Percentiles rank a stretch among this genome's conserved stretches.
phyloP scores from a whole-genome alignment of 2,888 invertebrate genomes.

The Dascillus cervinus region DNA sequence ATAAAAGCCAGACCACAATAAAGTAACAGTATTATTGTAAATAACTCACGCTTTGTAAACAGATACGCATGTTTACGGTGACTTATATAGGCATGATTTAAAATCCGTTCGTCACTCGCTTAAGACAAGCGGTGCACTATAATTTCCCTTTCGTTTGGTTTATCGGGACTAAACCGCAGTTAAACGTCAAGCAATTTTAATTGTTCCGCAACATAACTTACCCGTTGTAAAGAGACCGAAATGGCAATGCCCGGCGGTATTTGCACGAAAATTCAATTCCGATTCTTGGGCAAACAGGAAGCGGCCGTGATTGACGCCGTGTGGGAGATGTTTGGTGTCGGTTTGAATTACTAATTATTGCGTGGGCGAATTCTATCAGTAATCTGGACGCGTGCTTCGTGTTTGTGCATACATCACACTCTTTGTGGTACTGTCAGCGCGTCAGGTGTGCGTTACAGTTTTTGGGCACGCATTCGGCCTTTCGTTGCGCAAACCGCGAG shows the following conservation, averaged over 20 bases:
- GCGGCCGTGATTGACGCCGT: slow-evolving; percentile 16
- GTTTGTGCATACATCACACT: too few relatives aligned
- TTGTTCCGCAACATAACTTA: too few relatives aligned
- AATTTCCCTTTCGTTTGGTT: slow-evolving; percentile 12
- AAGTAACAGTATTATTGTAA: slow-evolving; percentile 15
- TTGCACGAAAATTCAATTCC: too few relatives aligned
- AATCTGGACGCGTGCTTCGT: slow-evolving; percentile 23
- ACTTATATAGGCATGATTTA: slow-evolving; percentile 16
- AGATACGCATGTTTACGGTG: slow-evolving; percentile 16
- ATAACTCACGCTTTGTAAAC: slow-evolving; percentile 18
- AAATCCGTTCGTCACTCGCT: slow-evolving; percentile 14
- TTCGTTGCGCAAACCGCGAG: too few relatives aligned
- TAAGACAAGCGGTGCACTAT: slow-evolving; percentile 14
- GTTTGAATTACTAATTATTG: slow-evolving; percentile 27
- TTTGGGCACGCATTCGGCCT: too few relatives aligned
- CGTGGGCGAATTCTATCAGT: slow-evolving; percentile 23
- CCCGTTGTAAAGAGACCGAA: too few relatives aligned
- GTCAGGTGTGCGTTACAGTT: too few relatives aligned
- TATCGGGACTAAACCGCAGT: slow-evolving; percentile 9
- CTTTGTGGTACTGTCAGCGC: too few relatives aligned
- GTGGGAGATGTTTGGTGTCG: slow-evolving; percentile 23
- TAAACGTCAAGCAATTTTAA: too few relatives aligned
- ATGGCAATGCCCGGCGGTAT: too few relatives aligned
- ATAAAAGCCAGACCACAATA: too few relatives aligned
- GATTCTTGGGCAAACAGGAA: slow-evolving; percentile 6